Evolutionary conservation across 53 echinoderm and acorn worm genomes (phyloP), one percentile per base, ranked within the genome.

Genomic region (Actinopyga echinites): DNA sequence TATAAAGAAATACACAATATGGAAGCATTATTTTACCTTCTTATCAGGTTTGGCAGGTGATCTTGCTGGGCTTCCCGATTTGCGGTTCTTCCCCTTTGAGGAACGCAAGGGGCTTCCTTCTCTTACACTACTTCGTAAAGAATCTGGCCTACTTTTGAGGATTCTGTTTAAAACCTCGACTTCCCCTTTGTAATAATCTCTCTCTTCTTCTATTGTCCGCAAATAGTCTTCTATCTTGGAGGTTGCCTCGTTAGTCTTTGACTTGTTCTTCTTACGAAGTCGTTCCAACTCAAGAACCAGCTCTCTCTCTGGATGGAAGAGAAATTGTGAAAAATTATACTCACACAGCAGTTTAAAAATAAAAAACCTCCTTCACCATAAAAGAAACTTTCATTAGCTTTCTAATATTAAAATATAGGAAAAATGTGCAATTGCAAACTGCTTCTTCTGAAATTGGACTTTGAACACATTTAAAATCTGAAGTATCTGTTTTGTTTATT

Each of bases 151-250:
- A 43, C 75, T 85, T 65, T 95, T 92, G 78, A 94, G 79, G 65
- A 97, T 86, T 63, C 88, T 92, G 69, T 94, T 93, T n/a, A 97
- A 82, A 25, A 97, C 94, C 22, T 94, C 94, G 37, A 94, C 94
- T 75, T 97, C 99, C 21, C 92, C 94, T 81, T 94, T 97, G 91
- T 92, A 92, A 87, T 97, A 97, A 67, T 97, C 94, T 54, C 99
- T 88, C 57, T 97, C 99, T 56, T 97, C 99, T 81, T 97, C 99
- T 13, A 97, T 80, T 29, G 90, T 92, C 78, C 90, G 90, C 53
- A 94, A 75, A 74, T 93, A 92, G 54, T 82, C 85, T 66, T 99
- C 99, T 4, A 84, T 69, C 59, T 91, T 94, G 58, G 86, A 85
- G 11, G 92, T 88, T 23, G 62, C 82, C 31, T 57, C 83, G 3